Evolutionary conservation across 2,888 invertebrate species (phyloP), one percentile per base, ranked within the genome.

Genomic region (Pocota personata): DNA sequence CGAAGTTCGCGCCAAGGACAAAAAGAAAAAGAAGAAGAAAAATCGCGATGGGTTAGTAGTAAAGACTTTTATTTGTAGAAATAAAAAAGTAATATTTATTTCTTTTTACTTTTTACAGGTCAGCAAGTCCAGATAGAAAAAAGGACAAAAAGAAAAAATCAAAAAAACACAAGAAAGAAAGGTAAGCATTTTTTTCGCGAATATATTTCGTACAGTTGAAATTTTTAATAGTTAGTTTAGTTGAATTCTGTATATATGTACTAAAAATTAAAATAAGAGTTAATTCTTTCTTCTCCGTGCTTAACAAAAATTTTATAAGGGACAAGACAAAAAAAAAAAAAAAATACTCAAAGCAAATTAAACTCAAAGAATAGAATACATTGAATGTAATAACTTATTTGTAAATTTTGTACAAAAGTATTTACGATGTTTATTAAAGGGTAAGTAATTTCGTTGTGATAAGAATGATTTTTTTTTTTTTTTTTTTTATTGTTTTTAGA

Each of bases 131-230:
- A 88, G 96, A 96, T 90, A 94, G 94, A 27, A 96, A 95, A 92
- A 95, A 95, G 90, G 93, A 95, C 87, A 96, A 96, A 93, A 96
- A 96, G 94, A 96, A 96, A 93, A 96, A 96, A 91, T 94, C 95
- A 0, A 96, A 96, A 92, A 95, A 95, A 92, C 94, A 94, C 90
- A 95, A 95, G 92, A 95, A 95, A 92, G 95, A 95, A 88, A 95
- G 95, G 96, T 95, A 93, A 93, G 94, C 88, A 16, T 30, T 16
- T 50, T 43, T n/a, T 24, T 12, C 19, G 6, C 27, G 30, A 24
- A 8, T 0, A 40, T 12, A 35, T 32, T 27, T 43, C 30, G 57
- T 55, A 52, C 12, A 64, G 46, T 82, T 50, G 27, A 57, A 10
- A 73, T 10, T 60, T 69, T 58, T 32, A 43, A 67, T 67, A 62